Conservation (phyloP, 2,113 vertebrate species). For the Eonycteris spelaea region DNA sequence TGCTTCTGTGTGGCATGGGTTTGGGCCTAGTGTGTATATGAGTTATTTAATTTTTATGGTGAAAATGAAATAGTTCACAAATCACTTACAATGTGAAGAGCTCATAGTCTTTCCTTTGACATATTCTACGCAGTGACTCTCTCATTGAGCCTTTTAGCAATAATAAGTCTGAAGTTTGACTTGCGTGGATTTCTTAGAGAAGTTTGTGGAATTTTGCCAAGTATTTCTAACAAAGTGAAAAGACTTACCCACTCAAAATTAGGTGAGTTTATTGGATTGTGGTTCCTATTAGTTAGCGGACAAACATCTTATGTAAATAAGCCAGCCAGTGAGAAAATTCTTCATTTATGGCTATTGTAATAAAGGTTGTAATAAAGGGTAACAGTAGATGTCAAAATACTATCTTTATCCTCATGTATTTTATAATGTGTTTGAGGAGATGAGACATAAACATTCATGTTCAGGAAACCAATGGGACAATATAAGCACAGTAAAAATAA, state of each 20-base stretch:
- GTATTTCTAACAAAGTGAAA: neutral
- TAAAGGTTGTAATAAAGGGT: neutral
- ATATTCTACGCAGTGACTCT: neutral
- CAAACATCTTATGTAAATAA: neutral
- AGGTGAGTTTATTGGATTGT: neutral
- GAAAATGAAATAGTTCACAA: neutral
- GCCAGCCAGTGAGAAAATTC: neutral
- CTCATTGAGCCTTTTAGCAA: neutral
- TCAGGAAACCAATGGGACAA: neutral
- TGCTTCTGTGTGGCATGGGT: neutral
- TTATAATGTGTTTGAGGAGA: neutral
- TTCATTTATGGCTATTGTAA: neutral
- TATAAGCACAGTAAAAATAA: neutral
- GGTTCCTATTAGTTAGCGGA: neutral
- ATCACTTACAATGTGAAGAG: neutral
- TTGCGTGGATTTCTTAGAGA: neutral
- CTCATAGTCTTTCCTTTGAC: neutral
- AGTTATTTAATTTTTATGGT: neutral
- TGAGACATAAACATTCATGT: neutral
- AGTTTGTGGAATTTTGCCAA: neutral
- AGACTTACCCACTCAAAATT: neutral
- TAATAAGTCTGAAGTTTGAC: neutral
- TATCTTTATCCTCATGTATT: neutral
- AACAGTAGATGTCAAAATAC: neutral
- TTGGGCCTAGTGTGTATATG: conserved; percentile 26